Evolutionary conservation across 2,113 vertebrate genomes (phyloP).

Genomic region (Rostratula benghalensis): DNA sequence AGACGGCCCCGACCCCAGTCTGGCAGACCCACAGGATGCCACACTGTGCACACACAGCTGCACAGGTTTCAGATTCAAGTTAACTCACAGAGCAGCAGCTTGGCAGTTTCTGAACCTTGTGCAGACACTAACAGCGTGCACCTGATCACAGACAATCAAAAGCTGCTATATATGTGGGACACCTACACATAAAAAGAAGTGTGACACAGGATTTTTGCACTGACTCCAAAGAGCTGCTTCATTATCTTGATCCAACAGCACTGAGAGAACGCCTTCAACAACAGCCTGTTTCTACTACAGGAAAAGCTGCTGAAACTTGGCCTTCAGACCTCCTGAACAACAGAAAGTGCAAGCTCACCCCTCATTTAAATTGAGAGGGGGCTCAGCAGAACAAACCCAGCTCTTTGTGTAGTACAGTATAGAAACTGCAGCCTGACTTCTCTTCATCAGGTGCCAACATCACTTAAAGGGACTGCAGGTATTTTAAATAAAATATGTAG

Average conservation of each 20-base stretch:
- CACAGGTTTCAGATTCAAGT: background rate
- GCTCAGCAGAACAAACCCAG: background rate
- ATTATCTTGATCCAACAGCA: background rate
- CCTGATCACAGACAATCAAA: background rate
- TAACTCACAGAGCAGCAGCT: background rate
- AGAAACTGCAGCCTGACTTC: background rate
- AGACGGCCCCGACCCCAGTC: rapidly evolving
- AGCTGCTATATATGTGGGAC: background rate
- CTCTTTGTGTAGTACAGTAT: background rate
- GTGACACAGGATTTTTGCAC: background rate
- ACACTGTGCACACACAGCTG: background rate
- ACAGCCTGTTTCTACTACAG: background rate
- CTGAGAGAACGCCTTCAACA: background rate
- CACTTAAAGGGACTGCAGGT: background rate
- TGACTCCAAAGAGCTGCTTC: background rate
- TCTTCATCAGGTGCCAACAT: background rate
- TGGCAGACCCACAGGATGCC: background rate
- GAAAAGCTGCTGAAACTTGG: background rate
- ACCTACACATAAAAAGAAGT: background rate
- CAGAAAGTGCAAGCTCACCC: background rate
- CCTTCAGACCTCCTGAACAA: background rate
- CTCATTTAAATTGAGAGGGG: background rate
- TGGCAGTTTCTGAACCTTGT: background rate
- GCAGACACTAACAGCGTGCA: background rate
- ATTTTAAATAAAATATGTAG: background rate